Conservation (phyloP, 1,140 invertebrate species). For the Orius insidiosus region DNA sequence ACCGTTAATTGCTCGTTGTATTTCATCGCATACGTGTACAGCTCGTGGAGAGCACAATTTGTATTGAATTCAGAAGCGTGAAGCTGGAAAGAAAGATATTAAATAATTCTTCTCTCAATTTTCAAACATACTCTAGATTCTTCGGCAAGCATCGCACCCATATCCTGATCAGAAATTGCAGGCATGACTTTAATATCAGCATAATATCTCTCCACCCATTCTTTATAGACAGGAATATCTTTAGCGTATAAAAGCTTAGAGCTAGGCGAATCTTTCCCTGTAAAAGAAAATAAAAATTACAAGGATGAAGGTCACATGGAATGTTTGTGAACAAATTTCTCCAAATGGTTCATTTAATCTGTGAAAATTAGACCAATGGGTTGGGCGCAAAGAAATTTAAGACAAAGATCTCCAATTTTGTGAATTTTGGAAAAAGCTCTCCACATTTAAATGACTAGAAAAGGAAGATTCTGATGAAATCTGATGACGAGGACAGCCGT, state of each 20-base stretch:
- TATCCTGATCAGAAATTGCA: conserved; percentile 79
- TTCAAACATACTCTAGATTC: no score
- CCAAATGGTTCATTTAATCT: no score
- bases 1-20: conserved; percentile 91
- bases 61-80: conserved; percentile 94
- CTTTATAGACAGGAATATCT: conserved; percentile 67
- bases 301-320: no score
- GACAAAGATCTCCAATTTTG: no score
- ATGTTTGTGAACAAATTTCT: no score
- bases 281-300: no score
- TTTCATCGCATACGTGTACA: conserved; percentile 87
- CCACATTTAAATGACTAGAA: no score
- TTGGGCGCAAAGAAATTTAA: no score
- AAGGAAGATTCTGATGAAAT: no score
- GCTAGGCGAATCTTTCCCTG: conserved; percentile 87
- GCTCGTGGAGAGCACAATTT: conserved; percentile 85
- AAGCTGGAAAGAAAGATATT: conserved; percentile 17
- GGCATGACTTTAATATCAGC: conserved; percentile 64
- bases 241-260: conserved; percentile 90
- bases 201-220: conserved; percentile 61
- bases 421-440: no score
- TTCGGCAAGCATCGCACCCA: conserved; percentile 86
- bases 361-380: no score
- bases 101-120: neutral
- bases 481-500: no score